Percentiles rank a stretch among this genome's conserved stretches.
Evolutionary conservation across 2,888 invertebrate genomes (phyloP).

Genomic region (Caenorhabditis sp.): DNA sequence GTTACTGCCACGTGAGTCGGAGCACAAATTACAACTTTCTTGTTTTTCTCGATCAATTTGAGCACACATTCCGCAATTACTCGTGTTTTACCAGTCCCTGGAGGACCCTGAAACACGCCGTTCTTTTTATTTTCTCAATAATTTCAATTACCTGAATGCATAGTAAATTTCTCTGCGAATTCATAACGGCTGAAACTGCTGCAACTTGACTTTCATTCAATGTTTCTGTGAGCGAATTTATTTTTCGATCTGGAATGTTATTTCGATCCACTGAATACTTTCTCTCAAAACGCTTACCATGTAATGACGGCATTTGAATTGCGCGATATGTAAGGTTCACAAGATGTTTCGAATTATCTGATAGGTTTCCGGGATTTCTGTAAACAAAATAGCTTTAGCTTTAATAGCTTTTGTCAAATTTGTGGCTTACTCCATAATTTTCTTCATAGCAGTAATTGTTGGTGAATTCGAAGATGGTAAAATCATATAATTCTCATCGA

Average conservation of each 20-base stretch:
- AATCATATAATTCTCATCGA: constrained; percentile 1
- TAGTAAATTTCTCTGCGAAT: constrained; percentile 41
- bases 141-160: constrained; percentile 43
- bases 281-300: no score
- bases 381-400: not conserved
- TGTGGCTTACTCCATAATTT: constrained; percentile 10
- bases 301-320: constrained; percentile 30
- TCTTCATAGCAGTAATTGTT: constrained; percentile 1
- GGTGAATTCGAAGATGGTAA: constrained; percentile 21
- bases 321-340: constrained; percentile 28
- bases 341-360: constrained; percentile 23
- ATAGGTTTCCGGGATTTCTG: constrained; percentile 10
- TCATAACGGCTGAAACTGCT: constrained; percentile 47
- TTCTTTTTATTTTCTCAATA: not conserved
- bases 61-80: constrained; percentile 52
- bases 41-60: constrained; percentile 22
- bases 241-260: constrained; percentile 19
- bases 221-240: constrained; percentile 8
- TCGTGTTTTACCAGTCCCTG: constrained; percentile 58
- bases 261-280: no score
- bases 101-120: constrained; percentile 45
- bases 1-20: constrained; percentile 50
- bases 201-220: constrained; percentile 38
- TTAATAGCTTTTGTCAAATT: not conserved
- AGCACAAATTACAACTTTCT: constrained; percentile 51